Evolutionary conservation across 2,888 invertebrate species (phyloP).

Genomic region (Caenorhabditis wallacei): DNA sequence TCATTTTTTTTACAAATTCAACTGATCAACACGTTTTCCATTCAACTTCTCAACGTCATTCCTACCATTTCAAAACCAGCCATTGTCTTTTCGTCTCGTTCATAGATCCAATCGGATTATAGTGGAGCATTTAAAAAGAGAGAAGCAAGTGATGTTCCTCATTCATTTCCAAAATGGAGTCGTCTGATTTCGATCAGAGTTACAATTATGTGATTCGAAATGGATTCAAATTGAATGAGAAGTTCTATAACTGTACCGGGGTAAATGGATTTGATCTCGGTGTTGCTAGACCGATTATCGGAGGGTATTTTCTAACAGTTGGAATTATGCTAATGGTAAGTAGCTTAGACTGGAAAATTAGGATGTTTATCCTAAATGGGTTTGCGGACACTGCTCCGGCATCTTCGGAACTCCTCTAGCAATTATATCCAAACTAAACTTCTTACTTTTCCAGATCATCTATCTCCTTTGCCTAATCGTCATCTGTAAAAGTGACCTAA

Average conservation of each 20-base stretch:
- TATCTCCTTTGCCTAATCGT: constrained; percentile 56
- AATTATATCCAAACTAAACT: too few species aligned
- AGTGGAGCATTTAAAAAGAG: too few species aligned
- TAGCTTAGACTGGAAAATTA: neutral
- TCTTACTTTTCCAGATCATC: constrained; percentile 16
- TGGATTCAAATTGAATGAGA: constrained; percentile 42
- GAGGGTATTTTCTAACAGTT: constrained; percentile 37
- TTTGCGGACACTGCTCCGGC: too few species aligned
- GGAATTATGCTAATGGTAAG: constrained; percentile 45
- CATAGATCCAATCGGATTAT: too few species aligned
- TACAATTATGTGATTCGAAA: constrained; percentile 52
- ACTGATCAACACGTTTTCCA: too few species aligned
- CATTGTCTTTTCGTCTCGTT: too few species aligned
- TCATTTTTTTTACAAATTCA: too few species aligned
- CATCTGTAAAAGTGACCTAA: constrained; percentile 48
- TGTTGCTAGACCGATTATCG: constrained; percentile 32
- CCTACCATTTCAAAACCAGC: too few species aligned
- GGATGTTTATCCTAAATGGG: too few species aligned
- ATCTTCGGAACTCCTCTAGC: too few species aligned
- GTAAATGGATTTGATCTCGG: constrained; percentile 33
- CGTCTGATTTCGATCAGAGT: constrained; percentile 49
- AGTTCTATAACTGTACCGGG: constrained; percentile 54
- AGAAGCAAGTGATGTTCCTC: too few species aligned
- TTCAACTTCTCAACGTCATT: too few species aligned
- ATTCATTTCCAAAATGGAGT: constrained; percentile 1